Evolutionary conservation across 2,797 vertebrate genomes (phyloP).

Genomic region (Siniperca undulata): DNA sequence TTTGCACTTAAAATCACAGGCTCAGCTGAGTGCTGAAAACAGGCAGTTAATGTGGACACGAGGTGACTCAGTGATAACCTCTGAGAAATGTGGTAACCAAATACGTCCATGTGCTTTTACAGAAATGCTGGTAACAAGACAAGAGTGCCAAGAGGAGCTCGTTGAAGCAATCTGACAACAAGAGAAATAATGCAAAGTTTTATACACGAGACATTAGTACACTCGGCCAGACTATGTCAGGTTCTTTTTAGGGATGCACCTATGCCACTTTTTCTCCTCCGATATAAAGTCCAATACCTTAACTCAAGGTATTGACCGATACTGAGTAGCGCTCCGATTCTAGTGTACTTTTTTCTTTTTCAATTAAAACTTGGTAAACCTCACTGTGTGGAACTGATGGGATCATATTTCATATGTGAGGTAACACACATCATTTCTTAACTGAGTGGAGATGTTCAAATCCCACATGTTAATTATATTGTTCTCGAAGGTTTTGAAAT

Average conservation of each 20-base stretch:
- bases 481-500: not conserved
- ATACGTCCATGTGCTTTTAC: not conserved
- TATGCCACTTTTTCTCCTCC: not conserved
- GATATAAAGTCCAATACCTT: not conserved
- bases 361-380: not conserved
- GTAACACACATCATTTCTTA: not conserved
- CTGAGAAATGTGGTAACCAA: not conserved
- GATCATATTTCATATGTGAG: not conserved
- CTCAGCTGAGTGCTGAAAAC: slow-evolving; percentile 26
- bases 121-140: not conserved
- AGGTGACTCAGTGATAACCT: slow-evolving; percentile 20
- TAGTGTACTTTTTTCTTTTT: not conserved
- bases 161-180: not conserved
- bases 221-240: not conserved
- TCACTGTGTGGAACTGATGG: not conserved
- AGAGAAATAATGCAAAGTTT: not conserved
- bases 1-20: slow-evolving; percentile 28
- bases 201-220: not conserved
- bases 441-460: not conserved
- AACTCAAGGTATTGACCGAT: not conserved
- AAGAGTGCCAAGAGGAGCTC: not conserved
- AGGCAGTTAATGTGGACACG: not conserved
- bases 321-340: not conserved
- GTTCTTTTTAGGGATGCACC: not conserved
- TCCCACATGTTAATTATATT: not conserved